Conservation (phyloP, 2,888 invertebrate species). For the Chloroclysta siterata region DNA sequence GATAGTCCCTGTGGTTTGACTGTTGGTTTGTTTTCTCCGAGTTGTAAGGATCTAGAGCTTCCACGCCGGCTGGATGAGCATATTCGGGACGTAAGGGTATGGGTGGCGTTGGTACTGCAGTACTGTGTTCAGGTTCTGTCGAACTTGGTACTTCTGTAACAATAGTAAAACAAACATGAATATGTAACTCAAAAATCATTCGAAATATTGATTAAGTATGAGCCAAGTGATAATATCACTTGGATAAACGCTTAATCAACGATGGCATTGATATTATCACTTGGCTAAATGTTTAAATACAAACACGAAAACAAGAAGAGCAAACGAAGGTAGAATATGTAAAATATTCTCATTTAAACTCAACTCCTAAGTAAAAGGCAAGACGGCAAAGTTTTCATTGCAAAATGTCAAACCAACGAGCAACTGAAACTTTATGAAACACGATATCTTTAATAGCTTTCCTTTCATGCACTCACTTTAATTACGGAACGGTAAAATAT, state of each 20-base stretch:
- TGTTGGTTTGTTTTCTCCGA: slow-evolving; percentile 74
- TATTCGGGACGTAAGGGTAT: slow-evolving; percentile 78
- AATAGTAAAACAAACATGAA: slow-evolving; percentile 43
- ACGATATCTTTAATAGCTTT: slow-evolving; percentile 57
- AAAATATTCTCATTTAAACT: slow-evolving; percentile 11
- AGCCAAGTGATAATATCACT: too few relatives aligned
- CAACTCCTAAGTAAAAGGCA: slow-evolving; percentile 14
- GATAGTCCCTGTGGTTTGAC: slow-evolving; percentile 71
- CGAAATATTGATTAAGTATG: too few relatives aligned
- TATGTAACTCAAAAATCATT: background rate
- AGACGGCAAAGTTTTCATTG: slow-evolving; percentile 25
- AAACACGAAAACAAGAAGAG: background rate
- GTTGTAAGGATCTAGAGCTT: slow-evolving; percentile 79
- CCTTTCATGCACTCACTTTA: slow-evolving; percentile 57
- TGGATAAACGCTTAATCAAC: too few relatives aligned
- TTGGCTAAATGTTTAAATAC: background rate
- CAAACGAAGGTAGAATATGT: background rate
- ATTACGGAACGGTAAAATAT: slow-evolving; percentile 58
- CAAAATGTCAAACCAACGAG: slow-evolving; percentile 34
- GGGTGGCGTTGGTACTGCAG: slow-evolving; percentile 65
- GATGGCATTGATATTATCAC: background rate
- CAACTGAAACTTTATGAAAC: slow-evolving; percentile 51
- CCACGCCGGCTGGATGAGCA: slow-evolving; percentile 78
- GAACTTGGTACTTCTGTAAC: slow-evolving; percentile 74
- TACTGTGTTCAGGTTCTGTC: slow-evolving; percentile 66